Conservation (phyloP, 2,888 invertebrate genomes). For the Platynereis dumerilii region DNA sequence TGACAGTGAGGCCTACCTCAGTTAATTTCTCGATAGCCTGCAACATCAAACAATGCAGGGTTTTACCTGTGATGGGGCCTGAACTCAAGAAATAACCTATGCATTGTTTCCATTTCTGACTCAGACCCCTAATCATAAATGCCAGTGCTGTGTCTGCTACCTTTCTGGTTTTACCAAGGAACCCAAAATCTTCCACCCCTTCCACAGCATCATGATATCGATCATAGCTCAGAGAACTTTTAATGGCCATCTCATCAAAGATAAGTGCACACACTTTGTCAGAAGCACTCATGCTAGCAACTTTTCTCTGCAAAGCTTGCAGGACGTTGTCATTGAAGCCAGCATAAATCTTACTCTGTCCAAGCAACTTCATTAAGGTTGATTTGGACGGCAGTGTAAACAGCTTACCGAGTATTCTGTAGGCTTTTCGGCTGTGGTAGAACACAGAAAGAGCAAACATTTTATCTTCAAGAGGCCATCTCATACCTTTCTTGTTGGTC, state of each 20-base stretch:
- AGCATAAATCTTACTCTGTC: not conserved
- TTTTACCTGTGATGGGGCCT: not conserved
- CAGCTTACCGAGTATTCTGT: not conserved
- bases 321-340: not conserved
- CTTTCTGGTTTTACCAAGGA: not conserved
- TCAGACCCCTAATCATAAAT: slow-evolving; percentile 5
- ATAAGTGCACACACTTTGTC: not conserved
- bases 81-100: not conserved
- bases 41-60: not conserved
- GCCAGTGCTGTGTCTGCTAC: not conserved
- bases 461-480: slow-evolving; percentile 2
- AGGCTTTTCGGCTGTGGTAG: slow-evolving; percentile 1
- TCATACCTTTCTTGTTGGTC: not conserved
- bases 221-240: not conserved
- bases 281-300: not conserved
- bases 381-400: not conserved
- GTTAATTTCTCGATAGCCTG: not conserved
- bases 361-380: not conserved
- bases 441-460: not conserved
- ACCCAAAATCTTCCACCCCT: not conserved
- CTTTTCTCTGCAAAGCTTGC: not conserved
- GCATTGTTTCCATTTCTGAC: slow-evolving; percentile 7
- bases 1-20: slow-evolving; percentile 3
- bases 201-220: not conserved
- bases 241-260: slow-evolving; percentile 6